Evolutionary conservation across 2,888 invertebrate species (phyloP), one percentile per base, ranked within the genome.

Genomic region (Arrhopalites spinosus): DNA sequence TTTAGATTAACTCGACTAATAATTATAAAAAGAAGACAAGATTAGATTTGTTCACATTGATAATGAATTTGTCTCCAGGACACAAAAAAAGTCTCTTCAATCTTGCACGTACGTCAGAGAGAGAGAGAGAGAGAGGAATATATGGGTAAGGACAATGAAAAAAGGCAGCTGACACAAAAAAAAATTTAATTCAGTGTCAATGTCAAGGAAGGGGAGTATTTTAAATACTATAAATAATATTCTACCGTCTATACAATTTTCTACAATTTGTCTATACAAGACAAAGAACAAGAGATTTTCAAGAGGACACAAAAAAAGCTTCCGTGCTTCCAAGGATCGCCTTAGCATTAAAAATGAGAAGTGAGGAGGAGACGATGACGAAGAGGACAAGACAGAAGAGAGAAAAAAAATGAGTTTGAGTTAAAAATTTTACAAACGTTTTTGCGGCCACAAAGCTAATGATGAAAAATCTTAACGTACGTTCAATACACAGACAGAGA

Each of bases 381-480:
- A 17, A 15, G 25, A 20, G 23, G 67, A 68, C 15, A n/a, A 20
- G 56, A 59, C 1, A 56, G 0, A n/a, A n/a, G 36, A 36, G 3
- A n/a, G 30, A 69, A 43, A 70, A 17, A 30, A 29, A 70, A 13
- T 29, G 13, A 53, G 29, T n/a, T 30, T 23, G 59, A 30, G 70
- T 25, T 68, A 27, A 29, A 30, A 63, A 63, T 20, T 7, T n/a
- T 50, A 63, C 17, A 63, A 27, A 63, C 11, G 25, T 68, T 68
- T 68, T 68, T 68, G 67, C 67, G 45, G 45, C 67, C 43, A 27
- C 50, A 68, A 50, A 50, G 43, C 68, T 68, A 68, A 68, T 68
- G 68, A 68, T 68, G 68, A 68, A 68, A 68, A 68, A 68, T 68
- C 45, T 68, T 29, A 59, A 56, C n/a, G 25, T 13, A 25, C 8